Conservation (phyloP, 2,113 vertebrate genomes). For the Chlorodrepanis virens region DNA sequence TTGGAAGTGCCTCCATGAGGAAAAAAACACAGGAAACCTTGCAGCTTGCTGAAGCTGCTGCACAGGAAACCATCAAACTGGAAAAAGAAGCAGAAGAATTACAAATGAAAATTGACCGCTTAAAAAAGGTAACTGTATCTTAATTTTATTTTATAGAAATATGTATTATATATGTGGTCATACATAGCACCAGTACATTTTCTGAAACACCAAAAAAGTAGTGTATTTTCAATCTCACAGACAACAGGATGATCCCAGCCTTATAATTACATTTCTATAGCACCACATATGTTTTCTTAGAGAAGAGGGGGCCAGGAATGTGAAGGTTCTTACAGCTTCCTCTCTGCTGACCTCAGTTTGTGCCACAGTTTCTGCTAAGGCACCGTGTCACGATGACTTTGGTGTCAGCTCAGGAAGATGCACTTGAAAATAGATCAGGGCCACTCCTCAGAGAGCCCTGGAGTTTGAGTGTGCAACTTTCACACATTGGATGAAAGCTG, state of each 20-base stretch:
- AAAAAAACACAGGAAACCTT: conserved; percentile 69
- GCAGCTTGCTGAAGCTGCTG: conserved; percentile 48
- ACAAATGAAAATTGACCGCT: conserved; percentile 67
- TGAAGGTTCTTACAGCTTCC: not conserved
- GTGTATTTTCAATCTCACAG: not conserved
- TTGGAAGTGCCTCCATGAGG: conserved; percentile 68
- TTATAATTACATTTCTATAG: not conserved
- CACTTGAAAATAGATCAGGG: not conserved
- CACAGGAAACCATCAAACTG: conserved; percentile 36
- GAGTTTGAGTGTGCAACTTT: not conserved
- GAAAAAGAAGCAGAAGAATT: conserved; percentile 66
- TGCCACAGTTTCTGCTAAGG: not conserved
- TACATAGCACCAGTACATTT: not conserved
- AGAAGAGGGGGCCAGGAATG: not conserved
- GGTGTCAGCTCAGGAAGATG: not conserved
- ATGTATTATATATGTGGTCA: not conserved
- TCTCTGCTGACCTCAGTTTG: not conserved
- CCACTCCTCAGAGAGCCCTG: not conserved
- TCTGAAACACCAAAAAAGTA: not conserved
- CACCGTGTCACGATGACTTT: fast-evolving
- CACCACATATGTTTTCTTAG: not conserved
- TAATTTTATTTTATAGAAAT: not conserved
- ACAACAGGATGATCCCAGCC: not conserved
- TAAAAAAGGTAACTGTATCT: conserved; percentile 68
- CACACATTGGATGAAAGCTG: not conserved